Evolutionary conservation across 1,140 invertebrate genomes (phyloP).

Genomic region (Cotesia glomerata): DNA sequence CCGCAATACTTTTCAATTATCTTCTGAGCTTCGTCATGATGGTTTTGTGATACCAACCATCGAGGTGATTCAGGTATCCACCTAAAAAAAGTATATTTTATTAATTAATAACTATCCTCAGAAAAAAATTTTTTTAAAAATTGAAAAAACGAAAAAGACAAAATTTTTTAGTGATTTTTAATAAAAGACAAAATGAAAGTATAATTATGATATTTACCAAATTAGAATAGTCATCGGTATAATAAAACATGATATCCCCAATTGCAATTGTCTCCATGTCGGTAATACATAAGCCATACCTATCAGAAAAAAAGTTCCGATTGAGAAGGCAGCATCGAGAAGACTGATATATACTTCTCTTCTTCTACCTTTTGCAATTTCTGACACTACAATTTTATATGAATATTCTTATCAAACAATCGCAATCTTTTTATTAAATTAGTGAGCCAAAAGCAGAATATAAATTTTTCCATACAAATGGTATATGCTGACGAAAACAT

Average conservation of each 20-base stretch:
- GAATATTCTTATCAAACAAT: background rate
- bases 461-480: conserved; percentile 60
- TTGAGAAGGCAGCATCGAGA: conserved; percentile 66
- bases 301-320: conserved; percentile 65
- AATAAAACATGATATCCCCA: conserved; percentile 64
- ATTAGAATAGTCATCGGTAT: conserved; percentile 63
- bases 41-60: conserved; percentile 58
- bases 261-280: conserved; percentile 66
- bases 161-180: too few species aligned
- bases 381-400: conserved; percentile 63
- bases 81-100: conserved; percentile 36
- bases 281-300: conserved; percentile 63
- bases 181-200: too few species aligned
- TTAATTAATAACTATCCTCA: too few species aligned
- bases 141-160: too few species aligned
- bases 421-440: too few species aligned
- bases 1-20: background rate
- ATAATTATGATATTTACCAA: conserved; percentile 50
- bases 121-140: too few species aligned
- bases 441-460: too few species aligned
- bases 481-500: conserved; percentile 68
- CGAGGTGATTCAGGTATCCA: conserved; percentile 62
- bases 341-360: conserved; percentile 69
- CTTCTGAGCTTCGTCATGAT: conserved; percentile 11
- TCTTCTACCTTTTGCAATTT: conserved; percentile 67